A percentile compares a stretch with the other conserved stretches of the same genome.
phyloP scores from a whole-genome alignment of 2,113 vertebrate species.

The Megaceryle torquata region DNA sequence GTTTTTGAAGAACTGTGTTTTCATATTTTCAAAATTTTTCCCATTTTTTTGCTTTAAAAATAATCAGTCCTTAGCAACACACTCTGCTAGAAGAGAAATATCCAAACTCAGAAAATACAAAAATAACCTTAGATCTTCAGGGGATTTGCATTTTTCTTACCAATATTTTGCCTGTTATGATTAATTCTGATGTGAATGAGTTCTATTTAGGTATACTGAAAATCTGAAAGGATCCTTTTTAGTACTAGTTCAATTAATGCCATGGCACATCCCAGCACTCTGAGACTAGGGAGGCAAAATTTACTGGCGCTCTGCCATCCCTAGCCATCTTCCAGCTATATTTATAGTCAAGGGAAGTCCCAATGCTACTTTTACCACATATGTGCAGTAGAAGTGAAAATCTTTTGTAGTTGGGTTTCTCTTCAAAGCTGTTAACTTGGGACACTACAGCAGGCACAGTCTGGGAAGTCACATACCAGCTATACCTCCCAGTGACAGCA shows the following conservation, averaged over 20 bases:
- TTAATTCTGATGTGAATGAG: not conserved
- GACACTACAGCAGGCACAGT: not conserved
- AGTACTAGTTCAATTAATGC: not conserved
- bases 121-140: not conserved
- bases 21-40: slow-evolving; percentile 3
- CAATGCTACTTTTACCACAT: slow-evolving; percentile 39
- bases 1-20: not conserved
- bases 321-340: slow-evolving; percentile 16
- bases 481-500: not conserved
- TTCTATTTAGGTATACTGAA: not conserved
- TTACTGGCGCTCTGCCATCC: slow-evolving; percentile 10
- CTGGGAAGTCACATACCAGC: not conserved
- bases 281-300: slow-evolving; percentile 7
- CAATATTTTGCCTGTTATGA: not conserved
- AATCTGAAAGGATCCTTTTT: not conserved
- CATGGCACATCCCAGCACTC: not conserved
- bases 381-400: slow-evolving; percentile 12
- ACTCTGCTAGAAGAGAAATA: not conserved
- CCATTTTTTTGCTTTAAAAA: not conserved
- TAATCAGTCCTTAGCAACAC: not conserved
- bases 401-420: slow-evolving; percentile 8
- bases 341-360: slow-evolving; percentile 59
- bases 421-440: slow-evolving; percentile 29
- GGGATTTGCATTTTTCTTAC: not conserved
- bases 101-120: not conserved